Conservation (phyloP, 2,888 invertebrate genomes). For the Drosophila algonquin region DNA sequence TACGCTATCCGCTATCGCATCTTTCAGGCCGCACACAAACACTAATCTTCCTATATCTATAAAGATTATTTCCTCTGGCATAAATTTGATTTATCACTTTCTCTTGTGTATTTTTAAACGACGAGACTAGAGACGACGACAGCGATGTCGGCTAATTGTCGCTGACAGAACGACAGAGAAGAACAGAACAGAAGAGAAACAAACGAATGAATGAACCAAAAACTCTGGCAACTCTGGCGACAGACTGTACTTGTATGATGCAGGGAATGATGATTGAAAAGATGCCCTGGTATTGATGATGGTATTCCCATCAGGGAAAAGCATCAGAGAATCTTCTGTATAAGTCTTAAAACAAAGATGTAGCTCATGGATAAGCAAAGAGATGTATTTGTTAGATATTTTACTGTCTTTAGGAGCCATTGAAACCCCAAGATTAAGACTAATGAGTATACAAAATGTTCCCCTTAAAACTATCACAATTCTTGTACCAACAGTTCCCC, state of each 20-base stretch:
- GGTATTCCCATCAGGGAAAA: too few relatives aligned
- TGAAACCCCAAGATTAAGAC: too few relatives aligned
- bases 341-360: too few relatives aligned
- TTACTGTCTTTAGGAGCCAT: too few relatives aligned
- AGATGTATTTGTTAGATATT: too few relatives aligned
- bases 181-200: not conserved
- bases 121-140: conserved; percentile 39
- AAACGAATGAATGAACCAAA: conserved; percentile 21
- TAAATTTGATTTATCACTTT: conserved; percentile 72
- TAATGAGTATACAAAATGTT: too few relatives aligned
- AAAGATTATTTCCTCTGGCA: conserved; percentile 49
- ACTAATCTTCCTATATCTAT: conserved; percentile 20
- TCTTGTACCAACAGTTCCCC: too few relatives aligned
- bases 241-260: conserved; percentile 25
- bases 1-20: conserved; percentile 23
- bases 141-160: conserved; percentile 67
- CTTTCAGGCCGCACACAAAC: not conserved
- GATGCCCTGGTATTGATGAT: conserved; percentile 4
- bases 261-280: not conserved
- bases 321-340: too few relatives aligned
- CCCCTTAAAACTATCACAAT: too few relatives aligned
- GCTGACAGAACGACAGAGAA: conserved; percentile 62
- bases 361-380: too few relatives aligned
- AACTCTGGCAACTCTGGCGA: conserved; percentile 12
- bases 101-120: conserved; percentile 63